Percentiles rank a stretch among this genome's conserved stretches.
Evolutionary conservation across 92 coral and sea anemone species (phyloP).

Genomic region (Metridium senile): DNA sequence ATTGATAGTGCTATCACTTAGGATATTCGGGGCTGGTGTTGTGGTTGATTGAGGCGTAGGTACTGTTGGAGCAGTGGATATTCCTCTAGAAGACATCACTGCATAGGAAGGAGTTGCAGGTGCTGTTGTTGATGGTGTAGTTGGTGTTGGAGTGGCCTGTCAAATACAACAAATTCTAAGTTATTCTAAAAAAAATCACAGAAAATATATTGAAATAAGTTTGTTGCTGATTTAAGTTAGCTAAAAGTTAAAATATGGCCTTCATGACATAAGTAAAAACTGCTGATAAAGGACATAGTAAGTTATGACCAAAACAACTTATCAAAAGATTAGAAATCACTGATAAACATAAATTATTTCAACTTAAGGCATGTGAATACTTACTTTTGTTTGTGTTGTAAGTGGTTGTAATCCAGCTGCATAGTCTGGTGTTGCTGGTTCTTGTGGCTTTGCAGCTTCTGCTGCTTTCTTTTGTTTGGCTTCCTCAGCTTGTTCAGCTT

Average conservation of each 20-base stretch:
- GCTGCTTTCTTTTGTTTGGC: conserved; percentile 86
- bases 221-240: too few relatives aligned
- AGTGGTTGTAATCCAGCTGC: conserved; percentile 91
- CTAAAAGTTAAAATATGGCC: too few relatives aligned
- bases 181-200: background rate
- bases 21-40: conserved; percentile 29
- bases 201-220: background rate
- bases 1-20: conserved; percentile 88
- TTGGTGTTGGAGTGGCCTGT: conserved; percentile 71
- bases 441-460: conserved; percentile 76
- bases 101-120: conserved; percentile 86
- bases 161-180: conserved; percentile 6
- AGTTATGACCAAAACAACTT: too few relatives aligned
- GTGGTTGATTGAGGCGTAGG: conserved; percentile 38
- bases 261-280: too few relatives aligned
- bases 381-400: conserved; percentile 59
- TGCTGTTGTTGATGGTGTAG: conserved; percentile 58
- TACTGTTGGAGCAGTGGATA: conserved; percentile 26
- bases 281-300: too few relatives aligned
- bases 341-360: too few relatives aligned
- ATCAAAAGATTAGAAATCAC: too few relatives aligned
- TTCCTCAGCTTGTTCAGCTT: conserved; percentile 84
- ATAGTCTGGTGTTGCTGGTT: conserved; percentile 92
- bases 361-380: too few relatives aligned
- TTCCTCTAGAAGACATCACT: conserved; percentile 53